Evolutionary conservation across 2,797 vertebrate genomes (phyloP), one percentile per base, ranked within the genome.

Genomic region (Schizothorax lantsangensis): DNA sequence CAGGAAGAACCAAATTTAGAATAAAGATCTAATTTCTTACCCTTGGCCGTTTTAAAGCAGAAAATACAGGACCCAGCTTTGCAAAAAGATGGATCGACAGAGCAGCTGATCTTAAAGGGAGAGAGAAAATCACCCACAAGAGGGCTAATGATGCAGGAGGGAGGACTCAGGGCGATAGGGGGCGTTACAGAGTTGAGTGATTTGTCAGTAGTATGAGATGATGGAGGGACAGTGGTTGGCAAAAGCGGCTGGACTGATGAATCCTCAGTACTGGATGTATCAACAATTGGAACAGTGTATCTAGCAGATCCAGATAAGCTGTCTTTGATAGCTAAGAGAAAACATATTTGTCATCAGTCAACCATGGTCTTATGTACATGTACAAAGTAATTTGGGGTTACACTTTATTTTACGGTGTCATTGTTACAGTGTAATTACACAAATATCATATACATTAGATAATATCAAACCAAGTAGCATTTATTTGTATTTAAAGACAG

Each of bases 61-160:
- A 96, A 97, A 0, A 91, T 91, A 89, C 97, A 95, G 36, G 69
- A 84, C 17, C 12, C 90, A 0, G 54, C 30, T 30, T 83, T 81
- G 91, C 94, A 97, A 62, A 94, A 94, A 47, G 87, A 68, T 4
- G 89, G 81, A 57, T 83, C 86, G 21, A 89, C 0, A 0, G 85
- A 82, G 89, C 98, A 99, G 89, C 90, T 94, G 84, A 97, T 92
- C 40, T 89, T 77, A 89, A 98, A 99, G 0, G 91, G 89, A 14
- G 95, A 96, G 9, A 98, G 93, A n/a, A 96, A 90, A 0, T 96
- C 95, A 73, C 97, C 98, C 85, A 93, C 91, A 0, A 36, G 1
- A 0, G 97, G 98, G 12, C 88, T 86, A 79, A 97, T 91, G 8
- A 75, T 87, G 47, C 98, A 98, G 1, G 95, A 95, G 2, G 86